Evolutionary conservation across 2,113 vertebrate genomes (phyloP), one percentile per base, ranked within the genome.

Genomic region (Menura novaehollandiae): DNA sequence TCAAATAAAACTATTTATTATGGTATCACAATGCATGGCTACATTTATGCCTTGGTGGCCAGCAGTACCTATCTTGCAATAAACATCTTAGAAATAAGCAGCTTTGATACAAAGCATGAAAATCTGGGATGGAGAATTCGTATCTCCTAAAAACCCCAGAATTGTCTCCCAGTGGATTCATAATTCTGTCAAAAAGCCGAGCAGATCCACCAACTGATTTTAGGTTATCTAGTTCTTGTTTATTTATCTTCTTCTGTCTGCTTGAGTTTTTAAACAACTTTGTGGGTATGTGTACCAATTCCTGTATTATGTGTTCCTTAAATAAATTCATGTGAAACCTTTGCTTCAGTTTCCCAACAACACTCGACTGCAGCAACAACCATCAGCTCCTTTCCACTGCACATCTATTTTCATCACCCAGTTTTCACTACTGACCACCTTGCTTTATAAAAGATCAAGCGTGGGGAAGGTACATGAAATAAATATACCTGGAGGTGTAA

Each of bases 281-380:
- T 35, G 15, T 41, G 47, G 21, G 4, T 7, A 1, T 2, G 3
- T 51, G 33, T 41, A 15, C n/a, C 44, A 58, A 24, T 30, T 53
- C 51, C 63, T 69, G 8, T 32, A 6, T 28, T 39, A 24, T 6
- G 5, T 1, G 0, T 12, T 39, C 22, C 17, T 52, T 37, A 20
- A 95, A 85, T 1, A 47, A 77, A 80, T 47, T 51, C 30, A 27
- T 12, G 4, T 4, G 7, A 55, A 55, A 59, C 7, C 10, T 71
- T 27, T 76, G 33, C 30, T 59, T 88, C 1, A 0, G 9, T 87
- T 79, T 87, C 43, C 16, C 26, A 26, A 11, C 13, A 21, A 49
- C 8, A 43, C 10, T 8, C 0, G 0, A 24, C 43, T 55, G 30
- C 49, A 68, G 74, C 41, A 58, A 26, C 14, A 82, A 3, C n/a